phyloP scores from a whole-genome alignment of 2,888 invertebrate genomes.

The Drosophila neoperkinsi region DNA sequence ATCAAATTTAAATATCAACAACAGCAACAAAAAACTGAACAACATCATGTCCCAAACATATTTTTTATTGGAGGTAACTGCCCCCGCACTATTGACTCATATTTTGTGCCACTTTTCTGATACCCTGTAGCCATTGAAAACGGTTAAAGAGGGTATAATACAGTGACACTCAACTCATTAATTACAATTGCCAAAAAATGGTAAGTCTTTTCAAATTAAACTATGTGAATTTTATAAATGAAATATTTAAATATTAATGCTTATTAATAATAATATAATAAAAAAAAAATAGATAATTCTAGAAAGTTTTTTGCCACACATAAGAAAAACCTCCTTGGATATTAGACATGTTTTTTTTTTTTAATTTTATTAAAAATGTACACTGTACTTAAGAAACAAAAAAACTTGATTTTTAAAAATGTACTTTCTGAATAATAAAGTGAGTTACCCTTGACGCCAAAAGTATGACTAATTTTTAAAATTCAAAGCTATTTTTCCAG shows the following conservation, averaged over 20 bases:
- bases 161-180: background rate
- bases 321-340: background rate
- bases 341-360: background rate
- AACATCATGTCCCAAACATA: constrained; percentile 32
- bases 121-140: background rate
- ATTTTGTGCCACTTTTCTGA: constrained; percentile 32
- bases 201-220: background rate
- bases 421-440: background rate
- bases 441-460: background rate
- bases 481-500: background rate
- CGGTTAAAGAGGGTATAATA: background rate
- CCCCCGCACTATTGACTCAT: constrained; percentile 67
- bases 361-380: background rate
- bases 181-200: background rate
- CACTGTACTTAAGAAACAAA: background rate
- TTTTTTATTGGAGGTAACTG: constrained; percentile 73
- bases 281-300: too few relatives aligned
- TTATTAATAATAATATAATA: background rate
- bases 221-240: background rate
- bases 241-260: background rate
- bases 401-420: background rate
- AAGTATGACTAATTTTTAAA: background rate
- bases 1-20: constrained; percentile 48
- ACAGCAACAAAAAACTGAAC: constrained; percentile 18
- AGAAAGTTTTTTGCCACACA: background rate